phyloP scores from a whole-genome alignment of 1,140 invertebrate species.

The Caerostris darwini region DNA sequence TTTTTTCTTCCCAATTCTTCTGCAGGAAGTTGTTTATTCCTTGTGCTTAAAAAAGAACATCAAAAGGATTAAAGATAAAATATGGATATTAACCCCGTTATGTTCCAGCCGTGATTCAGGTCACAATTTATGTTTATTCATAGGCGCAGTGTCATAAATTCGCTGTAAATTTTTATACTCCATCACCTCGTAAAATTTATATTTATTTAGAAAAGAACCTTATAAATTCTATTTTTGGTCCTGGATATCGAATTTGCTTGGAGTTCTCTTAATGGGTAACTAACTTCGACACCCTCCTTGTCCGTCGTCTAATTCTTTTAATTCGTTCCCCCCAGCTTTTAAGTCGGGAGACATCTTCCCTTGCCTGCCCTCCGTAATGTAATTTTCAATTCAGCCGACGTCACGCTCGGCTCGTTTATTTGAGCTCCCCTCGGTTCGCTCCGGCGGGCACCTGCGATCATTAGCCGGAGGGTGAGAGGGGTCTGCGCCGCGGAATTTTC shows the following conservation, averaged over 20 bases:
- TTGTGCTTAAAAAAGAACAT: no score
- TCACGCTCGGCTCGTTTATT: constrained; percentile 10
- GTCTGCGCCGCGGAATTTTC: not conserved
- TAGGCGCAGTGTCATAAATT: no score
- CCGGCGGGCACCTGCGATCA: not conserved
- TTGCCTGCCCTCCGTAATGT: not conserved
- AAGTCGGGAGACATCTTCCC: not conserved
- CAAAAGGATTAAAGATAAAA: no score
- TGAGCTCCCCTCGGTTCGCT: constrained; percentile 4
- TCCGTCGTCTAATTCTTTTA: not conserved
- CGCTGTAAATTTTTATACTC: no score
- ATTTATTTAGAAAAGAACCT: no score
- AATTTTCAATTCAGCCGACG: constrained; percentile 15
- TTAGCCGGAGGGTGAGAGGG: not conserved
- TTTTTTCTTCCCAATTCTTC: no score
- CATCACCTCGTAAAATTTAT: no score
- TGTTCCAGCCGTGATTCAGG: no score
- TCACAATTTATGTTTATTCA: no score
- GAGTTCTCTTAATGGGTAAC: not conserved
- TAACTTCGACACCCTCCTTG: not conserved
- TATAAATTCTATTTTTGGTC: no score
- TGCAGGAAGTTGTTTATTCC: no score
- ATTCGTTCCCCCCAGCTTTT: not conserved
- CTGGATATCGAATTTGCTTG: not conserved
- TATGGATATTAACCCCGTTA: no score